A percentile compares a stretch with the other conserved stretches of the same genome.
These are phyloP conservation scores for Tenrec ecaudatus DNA, from an alignment of 2,113 vertebrate species.

Conservation along the genomic window DNA sequence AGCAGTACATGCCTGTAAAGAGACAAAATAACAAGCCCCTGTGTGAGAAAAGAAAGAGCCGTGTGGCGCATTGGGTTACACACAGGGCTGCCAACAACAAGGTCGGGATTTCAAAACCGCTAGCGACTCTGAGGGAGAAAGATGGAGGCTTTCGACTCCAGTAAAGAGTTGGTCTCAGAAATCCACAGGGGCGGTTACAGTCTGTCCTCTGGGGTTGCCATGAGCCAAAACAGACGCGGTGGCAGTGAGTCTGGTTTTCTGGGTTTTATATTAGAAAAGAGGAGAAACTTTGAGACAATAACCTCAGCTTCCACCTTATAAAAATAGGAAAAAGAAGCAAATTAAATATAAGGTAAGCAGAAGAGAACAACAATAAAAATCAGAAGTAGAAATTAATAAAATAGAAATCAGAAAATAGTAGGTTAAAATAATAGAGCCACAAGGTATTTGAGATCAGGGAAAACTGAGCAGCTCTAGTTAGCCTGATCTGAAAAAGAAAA, in stretches of 20 bases:
- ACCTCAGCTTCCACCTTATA: not conserved
- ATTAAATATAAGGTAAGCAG: not conserved
- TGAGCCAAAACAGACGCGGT: too few relatives aligned
- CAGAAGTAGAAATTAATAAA: not conserved
- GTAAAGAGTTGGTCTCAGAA: too few relatives aligned
- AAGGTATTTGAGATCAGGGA: not conserved
- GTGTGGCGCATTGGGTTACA: too few relatives aligned
- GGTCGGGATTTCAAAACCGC: too few relatives aligned
- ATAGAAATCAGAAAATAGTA: not conserved
- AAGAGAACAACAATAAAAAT: not conserved
- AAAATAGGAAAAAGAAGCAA: not conserved
- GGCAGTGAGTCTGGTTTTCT: too few relatives aligned
- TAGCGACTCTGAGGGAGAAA: too few relatives aligned
- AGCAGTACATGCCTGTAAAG: not conserved
- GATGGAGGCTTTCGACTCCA: too few relatives aligned
- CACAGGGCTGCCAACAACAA: too few relatives aligned
- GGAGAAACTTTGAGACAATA: not conserved
- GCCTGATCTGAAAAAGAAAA: not conserved
- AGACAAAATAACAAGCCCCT: not conserved
- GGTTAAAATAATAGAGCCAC: not conserved
- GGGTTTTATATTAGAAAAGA: too few relatives aligned
- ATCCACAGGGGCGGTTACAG: too few relatives aligned
- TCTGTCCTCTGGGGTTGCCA: too few relatives aligned
- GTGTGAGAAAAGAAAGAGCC: not conserved
- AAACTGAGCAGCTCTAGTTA: not conserved